Base-by-base conservation (phyloP, 2,888 invertebrate species). In the Scelioninae gen. 1 region DNA sequence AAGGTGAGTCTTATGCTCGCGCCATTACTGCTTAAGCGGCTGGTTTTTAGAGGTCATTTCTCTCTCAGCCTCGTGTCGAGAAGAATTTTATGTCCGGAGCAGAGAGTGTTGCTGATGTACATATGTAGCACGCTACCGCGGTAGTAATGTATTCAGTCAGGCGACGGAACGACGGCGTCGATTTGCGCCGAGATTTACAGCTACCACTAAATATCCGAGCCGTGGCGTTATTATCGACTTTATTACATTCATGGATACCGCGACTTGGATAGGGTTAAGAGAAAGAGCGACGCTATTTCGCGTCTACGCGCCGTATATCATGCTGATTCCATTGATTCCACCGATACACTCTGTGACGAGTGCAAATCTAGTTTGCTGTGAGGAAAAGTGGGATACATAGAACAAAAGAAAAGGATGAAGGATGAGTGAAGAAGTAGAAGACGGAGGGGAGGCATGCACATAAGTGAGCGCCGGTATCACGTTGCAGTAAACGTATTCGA, bases 211-310 rank as follows among this genome's bases (percentile, higher is more conserved):
- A 91, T 91, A 91, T 91, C 88, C 88, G 68, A 86, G 86, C 85
- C 87, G 88, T 86, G 87, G 88, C 87, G 88, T 90, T 90, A 90
- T 90, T 91, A 90, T 91, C 89, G 88, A 87, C 87, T 90, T 90
- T 90, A 90, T 89, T 89, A 88, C 88, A 86, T 86, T 85, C 85
- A 86, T 87, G 87, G 89, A 87, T 88, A 88, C 83, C 85, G 85
- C 77, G 66, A 82, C 63, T 63, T 71, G 83, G 88, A 88, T 88
- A 88, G 89, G 87, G 89, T 88, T 90, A 90, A 88, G 88, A 86
- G 89, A 89, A 90, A 89, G 86, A 88, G 87, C 87, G 85, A 86
- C 82, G 88, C 85, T 86, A 87, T 89, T 89, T 86, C 86, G 87
- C 89, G 88, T 90, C 90, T 88, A 87, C 88, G 86, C 86, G 88